Evolutionary conservation across 92 coral and sea anemone genomes (phyloP), one percentile per base, ranked within the genome.

Genomic region (Phenganax stokvisi): DNA sequence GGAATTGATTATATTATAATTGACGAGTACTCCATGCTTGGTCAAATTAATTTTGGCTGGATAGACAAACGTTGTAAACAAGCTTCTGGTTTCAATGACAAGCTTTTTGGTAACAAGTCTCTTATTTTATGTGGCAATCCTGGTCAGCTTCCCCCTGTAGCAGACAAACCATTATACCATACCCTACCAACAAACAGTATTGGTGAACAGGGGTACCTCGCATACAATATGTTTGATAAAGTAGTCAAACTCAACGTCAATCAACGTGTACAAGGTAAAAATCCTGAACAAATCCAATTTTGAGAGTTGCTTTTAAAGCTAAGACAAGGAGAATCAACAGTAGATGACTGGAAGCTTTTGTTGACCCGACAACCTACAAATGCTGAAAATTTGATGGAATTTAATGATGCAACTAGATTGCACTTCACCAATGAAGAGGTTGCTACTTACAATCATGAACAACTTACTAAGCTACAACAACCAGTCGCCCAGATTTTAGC

Each of bases 331-430:
- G 47, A 37, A 37, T 37, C 47, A 37, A 37, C 47, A 58, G 51
- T 77, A 27, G 29, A 77, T 25, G 81, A 59, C 51, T 56, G 17
- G 53, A 56, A 70, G 52, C 56, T 81, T 25, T 54, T 73, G 59
- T 52, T 73, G 59, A 73, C 58, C 20, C 57, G 78, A 73, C 78
- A 73, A 73, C 78, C 78, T 73, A 53, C 78, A 73, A 73, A 73
- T 44, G 60, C 56, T 74, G 76, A 61, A 13, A 71, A 89, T 77
- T 64, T 89, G 54, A 12, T 60, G 47, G 78, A 85, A 87, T 87
- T 87, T 85, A 66, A 89, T 51, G 74, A 86, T 86, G 87, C 86
- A 76, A 85, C 76, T 20, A 85, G 91, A 85, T 82, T 88, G 59
- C 81, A 65, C 59, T 88, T 80, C 51, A 88, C 86, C 80, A 85